Evolutionary conservation across 2,113 vertebrate genomes (phyloP), one percentile per base, ranked within the genome.

Genomic region (Anolis carolinensis): DNA sequence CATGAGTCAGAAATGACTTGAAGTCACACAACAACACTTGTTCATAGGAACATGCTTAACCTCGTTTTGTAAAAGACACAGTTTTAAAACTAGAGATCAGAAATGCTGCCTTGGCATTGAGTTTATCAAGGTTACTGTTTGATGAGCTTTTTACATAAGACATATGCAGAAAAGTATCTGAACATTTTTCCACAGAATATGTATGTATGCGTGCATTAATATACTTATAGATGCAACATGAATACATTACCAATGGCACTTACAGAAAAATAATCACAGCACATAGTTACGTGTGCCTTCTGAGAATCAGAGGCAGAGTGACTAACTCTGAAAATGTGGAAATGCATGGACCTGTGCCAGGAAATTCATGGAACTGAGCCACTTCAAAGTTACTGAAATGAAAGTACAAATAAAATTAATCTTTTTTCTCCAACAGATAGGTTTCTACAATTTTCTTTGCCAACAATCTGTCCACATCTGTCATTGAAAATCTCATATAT

Each of bases 401-500:
- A 74, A 86, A 81, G n/a, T 81, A 75, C 39, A 67, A 86, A 86
- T 50, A 80, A n/a, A 86, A 63, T 48, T 68, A 80, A 27, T 86
- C 30, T 39, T 14, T 32, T 25, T 4, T 1, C 39, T 52, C 52
- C 21, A 16, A 13, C 16, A 20, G 14, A 81, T 62, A 23, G 32
- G 74, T 48, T 86, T 81, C 55, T 73, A 67, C 21, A 77, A 67
- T 21, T 50, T 63, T 36, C 25, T 52, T 85, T 71, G 50, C 65
- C 63, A 85, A 71, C 25, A 79, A 55, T 39, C 32, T 34, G 62
- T 83, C 70, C 39, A 52, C 32, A 83, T 73, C 14, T 72, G 52
- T 73, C 34, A 30, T 21, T 59, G 50, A 74, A 25, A n/a, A 27
- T 55, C 52, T 74, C 71, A n/a, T 27, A 11, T 30, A 74, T n/a